phyloP scores from a whole-genome alignment of 2,888 invertebrate species.

The Hecatera dysodea region DNA sequence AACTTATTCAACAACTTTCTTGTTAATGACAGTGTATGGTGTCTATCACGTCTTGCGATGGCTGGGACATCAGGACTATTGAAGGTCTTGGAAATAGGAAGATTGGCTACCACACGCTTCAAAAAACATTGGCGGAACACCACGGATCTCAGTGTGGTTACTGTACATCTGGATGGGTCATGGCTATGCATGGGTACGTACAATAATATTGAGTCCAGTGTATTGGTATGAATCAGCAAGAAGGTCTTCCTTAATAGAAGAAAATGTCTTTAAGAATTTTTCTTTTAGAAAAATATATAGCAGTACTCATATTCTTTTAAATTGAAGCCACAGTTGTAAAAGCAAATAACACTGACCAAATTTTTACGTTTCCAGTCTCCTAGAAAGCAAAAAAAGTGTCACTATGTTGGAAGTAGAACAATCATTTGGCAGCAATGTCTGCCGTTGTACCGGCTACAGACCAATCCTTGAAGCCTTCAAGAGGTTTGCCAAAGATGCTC shows the following conservation, averaged over 20 bases:
- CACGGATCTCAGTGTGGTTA: slow-evolving; percentile 93
- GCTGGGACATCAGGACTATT: slow-evolving; percentile 93
- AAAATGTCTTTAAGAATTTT: not conserved
- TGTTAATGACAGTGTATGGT: slow-evolving; percentile 89
- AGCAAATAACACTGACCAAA: not conserved
- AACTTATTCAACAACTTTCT: too few species aligned
- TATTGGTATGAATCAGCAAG: not conserved
- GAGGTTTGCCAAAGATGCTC: slow-evolving; percentile 88
- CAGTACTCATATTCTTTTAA: not conserved
- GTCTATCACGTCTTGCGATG: slow-evolving; percentile 87
- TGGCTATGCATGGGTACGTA: slow-evolving; percentile 80
- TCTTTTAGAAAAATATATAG: not conserved
- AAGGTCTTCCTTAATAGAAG: too few species aligned
- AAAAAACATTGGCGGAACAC: slow-evolving; percentile 90
- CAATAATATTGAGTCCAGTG: not conserved
- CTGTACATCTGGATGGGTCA: slow-evolving; percentile 88
- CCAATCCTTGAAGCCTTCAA: slow-evolving; percentile 92
- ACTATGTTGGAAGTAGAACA: slow-evolving; percentile 92
- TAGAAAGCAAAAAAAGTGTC: slow-evolving; percentile 81
- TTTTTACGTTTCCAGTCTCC: slow-evolving; percentile 73
- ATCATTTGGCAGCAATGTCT: slow-evolving; percentile 93
- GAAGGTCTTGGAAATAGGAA: slow-evolving; percentile 93
- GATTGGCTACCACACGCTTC: slow-evolving; percentile 92
- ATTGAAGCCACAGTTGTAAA: not conserved
- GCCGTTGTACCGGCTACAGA: slow-evolving; percentile 93